Evolutionary conservation across 2,113 vertebrate genomes (phyloP), one percentile per base, ranked within the genome.

Genomic region (Suncus etruscus): DNA sequence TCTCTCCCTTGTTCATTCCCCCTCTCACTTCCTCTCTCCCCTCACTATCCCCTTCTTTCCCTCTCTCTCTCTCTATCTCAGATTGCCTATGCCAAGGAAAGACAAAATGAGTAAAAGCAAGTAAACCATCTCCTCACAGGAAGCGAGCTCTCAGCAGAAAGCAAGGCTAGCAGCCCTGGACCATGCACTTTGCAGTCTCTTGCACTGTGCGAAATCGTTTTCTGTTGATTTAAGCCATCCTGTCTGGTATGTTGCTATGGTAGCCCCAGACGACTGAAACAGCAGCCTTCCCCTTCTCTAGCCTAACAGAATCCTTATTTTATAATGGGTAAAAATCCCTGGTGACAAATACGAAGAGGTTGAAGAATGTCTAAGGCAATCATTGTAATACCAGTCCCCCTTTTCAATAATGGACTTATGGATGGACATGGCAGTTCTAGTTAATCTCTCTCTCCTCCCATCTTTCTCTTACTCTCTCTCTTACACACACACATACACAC

Each of bases 281-380:
- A 32, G 2, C 2, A 82, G 68, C 8, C 51, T 76, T 48, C 63
- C 39, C 24, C 29, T 87, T 39, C 65, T 90, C 72, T 77, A 77
- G 77, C 29, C 58, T 73, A 86, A 77, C 3, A 83, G 63, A 81
- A 70, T 3, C 25, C 20, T 83, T 11, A 65, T 72, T 93, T 82
- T 65, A 6, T 79, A n/a, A 73, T 78, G 32, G 24, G 29, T 68
- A 3, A 65, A 86, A 69, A 72, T n/a, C 24, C 75, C 51, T 82
- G 22, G 6, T 11, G 82, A 87, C 22, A 87, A 83, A 93, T 65
- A 11, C 18, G n/a, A 32, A 32, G 65, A 16, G 65, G 27, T 54
- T 51, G 8, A 82, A 73, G 51, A 80, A 63, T 75, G 39, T 82
- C 32, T 63, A 47, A 90, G 50, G 24, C 22, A 87, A 12, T 77